phyloP scores from a whole-genome alignment of 2,113 vertebrate species.

The Hydrolagus affinis region DNA sequence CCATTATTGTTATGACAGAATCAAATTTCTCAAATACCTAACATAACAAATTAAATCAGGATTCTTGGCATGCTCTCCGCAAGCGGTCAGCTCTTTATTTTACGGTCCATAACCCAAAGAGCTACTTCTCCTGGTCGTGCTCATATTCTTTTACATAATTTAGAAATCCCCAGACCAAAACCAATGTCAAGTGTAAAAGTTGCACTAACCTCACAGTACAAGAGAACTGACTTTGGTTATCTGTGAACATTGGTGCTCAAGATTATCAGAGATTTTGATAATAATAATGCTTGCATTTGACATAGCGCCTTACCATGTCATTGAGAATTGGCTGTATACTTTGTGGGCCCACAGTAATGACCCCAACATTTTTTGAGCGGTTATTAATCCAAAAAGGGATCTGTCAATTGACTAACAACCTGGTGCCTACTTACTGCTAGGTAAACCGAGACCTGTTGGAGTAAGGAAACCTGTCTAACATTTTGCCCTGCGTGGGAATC shows the following conservation, averaged over 20 bases:
- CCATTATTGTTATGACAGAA: conserved; percentile 53
- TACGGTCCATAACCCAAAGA: conserved; percentile 64
- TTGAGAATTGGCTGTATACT: too few relatives aligned
- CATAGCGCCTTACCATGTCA: too few relatives aligned
- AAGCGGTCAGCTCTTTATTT: conserved; percentile 61
- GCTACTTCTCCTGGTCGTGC: conserved; percentile 55
- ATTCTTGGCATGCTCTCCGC: conserved; percentile 55
- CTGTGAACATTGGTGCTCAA: conserved; percentile 6
- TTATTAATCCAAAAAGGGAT: too few relatives aligned
- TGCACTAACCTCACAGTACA: conserved; percentile 33
- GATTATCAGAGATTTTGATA: not conserved
- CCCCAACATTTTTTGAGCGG: too few relatives aligned
- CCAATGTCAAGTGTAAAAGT: conserved; percentile 58
- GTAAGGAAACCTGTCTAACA: too few relatives aligned
- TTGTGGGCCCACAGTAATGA: too few relatives aligned
- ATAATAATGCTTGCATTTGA: too few relatives aligned
- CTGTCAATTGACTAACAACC: too few relatives aligned
- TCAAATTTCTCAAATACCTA: conserved; percentile 53
- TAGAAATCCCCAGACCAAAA: conserved; percentile 64
- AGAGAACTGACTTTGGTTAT: not conserved
- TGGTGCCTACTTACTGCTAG: too few relatives aligned
- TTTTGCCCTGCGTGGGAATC: too few relatives aligned
- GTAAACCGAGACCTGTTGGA: too few relatives aligned
- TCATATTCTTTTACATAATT: conserved; percentile 65
- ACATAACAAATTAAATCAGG: conserved; percentile 59